Percentiles rank a stretch among this genome's conserved stretches.
Conservation (phyloP, 2,888 invertebrate species). For the Argyresthia albistria region DNA sequence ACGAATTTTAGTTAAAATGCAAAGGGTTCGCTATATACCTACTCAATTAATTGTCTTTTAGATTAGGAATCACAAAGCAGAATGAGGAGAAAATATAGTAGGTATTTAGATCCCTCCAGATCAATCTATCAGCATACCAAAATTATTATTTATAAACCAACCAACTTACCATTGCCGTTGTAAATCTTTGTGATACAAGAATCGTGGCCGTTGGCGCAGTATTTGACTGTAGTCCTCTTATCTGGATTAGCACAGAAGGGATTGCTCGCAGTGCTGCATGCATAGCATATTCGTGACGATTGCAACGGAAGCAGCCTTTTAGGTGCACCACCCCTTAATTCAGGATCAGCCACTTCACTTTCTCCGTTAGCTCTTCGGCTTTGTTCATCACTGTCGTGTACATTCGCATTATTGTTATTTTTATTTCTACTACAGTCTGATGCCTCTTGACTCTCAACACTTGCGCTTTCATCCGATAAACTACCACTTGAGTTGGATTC, state of each 20-base stretch:
- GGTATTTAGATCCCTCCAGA: too few relatives aligned
- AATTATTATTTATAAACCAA: background rate
- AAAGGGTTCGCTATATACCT: too few relatives aligned
- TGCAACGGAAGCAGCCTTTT: background rate
- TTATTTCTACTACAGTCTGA: background rate
- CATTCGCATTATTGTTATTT: background rate
- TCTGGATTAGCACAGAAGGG: slow-evolving; percentile 39
- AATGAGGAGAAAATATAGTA: too few relatives aligned
- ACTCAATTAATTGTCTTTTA: too few relatives aligned
- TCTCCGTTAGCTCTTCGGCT: slow-evolving; percentile 20
- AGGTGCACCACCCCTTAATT: background rate
- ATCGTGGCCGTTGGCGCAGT: slow-evolving; percentile 34
- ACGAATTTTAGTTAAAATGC: too few relatives aligned
- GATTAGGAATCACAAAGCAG: too few relatives aligned
- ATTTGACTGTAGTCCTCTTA: slow-evolving; percentile 43
- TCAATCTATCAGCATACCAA: too few relatives aligned
- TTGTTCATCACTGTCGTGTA: background rate
- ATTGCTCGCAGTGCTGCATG: slow-evolving; percentile 40
- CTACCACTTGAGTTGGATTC: too few relatives aligned
- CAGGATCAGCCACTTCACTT: slow-evolving; percentile 2
- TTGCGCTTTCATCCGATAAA: too few relatives aligned
- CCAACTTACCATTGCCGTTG: slow-evolving; percentile 27
- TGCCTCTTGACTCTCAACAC: too few relatives aligned
- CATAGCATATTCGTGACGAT: slow-evolving; percentile 36
- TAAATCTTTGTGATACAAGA: slow-evolving; percentile 42